Evolutionary conservation across 2,797 vertebrate species (phyloP), one percentile per base, ranked within the genome.

Genomic region (Momotus momota): DNA sequence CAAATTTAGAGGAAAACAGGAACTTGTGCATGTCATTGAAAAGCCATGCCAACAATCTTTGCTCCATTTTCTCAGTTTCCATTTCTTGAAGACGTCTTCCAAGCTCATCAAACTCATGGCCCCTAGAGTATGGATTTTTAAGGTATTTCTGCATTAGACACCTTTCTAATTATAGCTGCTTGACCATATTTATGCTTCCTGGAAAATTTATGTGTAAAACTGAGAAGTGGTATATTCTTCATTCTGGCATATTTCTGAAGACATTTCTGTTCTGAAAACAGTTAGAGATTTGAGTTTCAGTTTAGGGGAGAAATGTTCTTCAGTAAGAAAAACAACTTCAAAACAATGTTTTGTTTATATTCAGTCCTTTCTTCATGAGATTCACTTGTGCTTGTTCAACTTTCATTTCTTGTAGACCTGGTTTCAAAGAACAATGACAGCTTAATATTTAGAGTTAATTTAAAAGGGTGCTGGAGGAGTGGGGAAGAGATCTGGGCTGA

Each of bases 291-390:
- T 65, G 26, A 90, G 43, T 88, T 93, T 51, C 29, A 79, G 40
- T 66, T 95, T 86, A 81, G 61, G 66, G 23, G 5, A 79, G 17
- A 65, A 67, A 62, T 33, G 26, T 66, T 93, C 18, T 86, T 79
- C 51, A 52, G 48, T 31, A 86, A 84, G 46, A 48, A 94, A 81
- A 60, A 38, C 10, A 69, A 10, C 72, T 96, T 95, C 77, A 93
- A 86, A 94, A 69, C 14, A 81, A 33, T 49, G 5, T 81, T 92
- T 86, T 88, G 69, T 88, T 96, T 94, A 51, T 93, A 65, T 83
- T 86, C 60, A 83, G 58, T 38, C 27, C n/a, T 88, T 92, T 87
- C 61, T 86, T 93, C 66, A 57, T 22, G n/a, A 65, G n/a, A 90
- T 85, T 94, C 45, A 74, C 45, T 71, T 48, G 26, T 83, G 31